Base-by-base conservation (phyloP, 2,113 vertebrate species). In the Vimba vimba region DNA sequence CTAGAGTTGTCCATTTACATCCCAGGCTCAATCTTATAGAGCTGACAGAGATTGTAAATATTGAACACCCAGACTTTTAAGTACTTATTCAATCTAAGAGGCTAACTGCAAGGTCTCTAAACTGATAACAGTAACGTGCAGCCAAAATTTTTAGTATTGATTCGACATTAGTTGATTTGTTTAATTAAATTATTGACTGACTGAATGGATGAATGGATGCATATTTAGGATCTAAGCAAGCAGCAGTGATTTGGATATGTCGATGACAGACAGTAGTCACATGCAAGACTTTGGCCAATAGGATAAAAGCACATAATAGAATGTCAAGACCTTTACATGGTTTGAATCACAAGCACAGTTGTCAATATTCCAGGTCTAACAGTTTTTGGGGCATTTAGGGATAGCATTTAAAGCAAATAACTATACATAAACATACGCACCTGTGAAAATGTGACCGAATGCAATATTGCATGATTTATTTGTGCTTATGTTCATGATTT, bases 41-140 rank as follows among this genome's bases (percentile, higher is more conserved):
- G n/a, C 59, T 47, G 78, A 78, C 19, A 5, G 36, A 23, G 36
- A 45, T 21, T 25, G 36, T 62, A 64, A 80, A 62, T 79, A 64
- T 79, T 64, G 39, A 80, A 45, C 78, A 64, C n/a, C 59, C 23
- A 15, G 33, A 80, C 78, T 79, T 78, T 39, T 39, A 79, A 59
- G 6, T 55, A 79, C 19, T 79, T 80, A 64, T 80, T 80, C 1
- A 80, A 47, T 62, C 13, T 21, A 19, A 19, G 55, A 79, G 33
- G 17, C 68, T 39, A 69, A 69, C 33, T 6, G 21, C 69, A 6
- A 74, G 36, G 59, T 80, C 78, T 62, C n/a, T 79, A 62, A 79
- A 45, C 33, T 19, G 9, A 21, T 52, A 4, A 39, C 1, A 1
- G 4, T n/a, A 13, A 50, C 9, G 15, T 30, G 27, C 12, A 30